Evolutionary conservation across 2,113 vertebrate species (phyloP).

Genomic region (Sinocyclocheilus grahami): DNA sequence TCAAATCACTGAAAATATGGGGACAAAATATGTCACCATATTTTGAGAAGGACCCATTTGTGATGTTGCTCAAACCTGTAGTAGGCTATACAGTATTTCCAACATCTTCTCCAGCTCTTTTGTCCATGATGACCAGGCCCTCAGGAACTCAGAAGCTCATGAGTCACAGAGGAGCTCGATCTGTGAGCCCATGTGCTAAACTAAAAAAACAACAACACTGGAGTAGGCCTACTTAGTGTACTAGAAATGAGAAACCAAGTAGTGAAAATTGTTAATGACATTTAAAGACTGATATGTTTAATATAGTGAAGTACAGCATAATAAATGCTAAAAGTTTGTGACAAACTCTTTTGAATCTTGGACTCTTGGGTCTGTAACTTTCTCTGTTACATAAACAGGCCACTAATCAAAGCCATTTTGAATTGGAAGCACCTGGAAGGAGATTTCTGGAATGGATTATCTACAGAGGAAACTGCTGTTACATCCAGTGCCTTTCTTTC

Average conservation of each 20-base stretch:
- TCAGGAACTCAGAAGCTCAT: background rate
- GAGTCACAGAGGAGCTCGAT: background rate
- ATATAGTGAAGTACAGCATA: background rate
- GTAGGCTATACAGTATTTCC: background rate
- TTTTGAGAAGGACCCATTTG: background rate
- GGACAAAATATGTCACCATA: background rate
- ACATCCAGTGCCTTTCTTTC: background rate
- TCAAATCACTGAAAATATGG: background rate
- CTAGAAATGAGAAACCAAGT: background rate
- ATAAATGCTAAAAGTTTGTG: background rate
- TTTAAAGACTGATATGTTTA: too few relatives aligned
- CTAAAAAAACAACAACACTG: too few relatives aligned
- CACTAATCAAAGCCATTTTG: background rate
- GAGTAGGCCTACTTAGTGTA: background rate
- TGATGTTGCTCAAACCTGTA: background rate
- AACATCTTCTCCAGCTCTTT: background rate
- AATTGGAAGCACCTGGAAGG: background rate
- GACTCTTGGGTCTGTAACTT: background rate
- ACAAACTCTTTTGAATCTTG: too few relatives aligned
- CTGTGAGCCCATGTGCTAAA: background rate
- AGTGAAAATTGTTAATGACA: background rate
- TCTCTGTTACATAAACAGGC: slow-evolving; percentile 13
- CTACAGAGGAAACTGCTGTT: background rate
- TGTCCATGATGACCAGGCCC: background rate
- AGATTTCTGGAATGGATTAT: background rate